phyloP scores from a whole-genome alignment of 2,113 vertebrate species.

The Plestiodon gilberti region DNA sequence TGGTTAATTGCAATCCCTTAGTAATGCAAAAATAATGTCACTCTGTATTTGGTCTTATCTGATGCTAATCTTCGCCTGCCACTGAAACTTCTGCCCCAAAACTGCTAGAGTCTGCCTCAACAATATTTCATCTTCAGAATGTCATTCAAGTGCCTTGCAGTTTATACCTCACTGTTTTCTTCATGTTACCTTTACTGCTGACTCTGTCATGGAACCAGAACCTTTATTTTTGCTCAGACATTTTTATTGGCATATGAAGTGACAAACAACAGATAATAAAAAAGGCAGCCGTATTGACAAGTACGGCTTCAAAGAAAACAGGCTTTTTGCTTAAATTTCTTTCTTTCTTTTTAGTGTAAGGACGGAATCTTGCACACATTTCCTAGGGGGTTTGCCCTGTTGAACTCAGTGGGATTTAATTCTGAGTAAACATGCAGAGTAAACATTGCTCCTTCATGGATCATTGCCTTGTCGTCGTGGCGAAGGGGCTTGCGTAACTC shows the following conservation, averaged over 20 bases:
- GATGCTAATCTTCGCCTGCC: background rate
- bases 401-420: background rate
- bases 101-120: background rate
- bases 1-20: background rate
- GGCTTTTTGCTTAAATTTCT: background rate
- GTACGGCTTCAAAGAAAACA: background rate
- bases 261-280: background rate
- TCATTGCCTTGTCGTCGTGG: too few species aligned
- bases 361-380: too few species aligned
- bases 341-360: background rate
- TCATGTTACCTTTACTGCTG: background rate
- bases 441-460: too few species aligned
- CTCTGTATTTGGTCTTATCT: background rate
- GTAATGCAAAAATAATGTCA: background rate
- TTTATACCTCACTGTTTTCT: background rate
- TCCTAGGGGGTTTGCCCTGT: background rate
- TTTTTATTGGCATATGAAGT: background rate
- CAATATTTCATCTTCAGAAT: background rate
- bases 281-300: background rate
- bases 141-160: background rate
- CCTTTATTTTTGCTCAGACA: background rate
- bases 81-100: accelerated
- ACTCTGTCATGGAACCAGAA: background rate
- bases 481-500: too few species aligned
- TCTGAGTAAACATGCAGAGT: background rate